Conservation (phyloP, 1,140 invertebrate genomes). For the Globodera rostochiensis region DNA sequence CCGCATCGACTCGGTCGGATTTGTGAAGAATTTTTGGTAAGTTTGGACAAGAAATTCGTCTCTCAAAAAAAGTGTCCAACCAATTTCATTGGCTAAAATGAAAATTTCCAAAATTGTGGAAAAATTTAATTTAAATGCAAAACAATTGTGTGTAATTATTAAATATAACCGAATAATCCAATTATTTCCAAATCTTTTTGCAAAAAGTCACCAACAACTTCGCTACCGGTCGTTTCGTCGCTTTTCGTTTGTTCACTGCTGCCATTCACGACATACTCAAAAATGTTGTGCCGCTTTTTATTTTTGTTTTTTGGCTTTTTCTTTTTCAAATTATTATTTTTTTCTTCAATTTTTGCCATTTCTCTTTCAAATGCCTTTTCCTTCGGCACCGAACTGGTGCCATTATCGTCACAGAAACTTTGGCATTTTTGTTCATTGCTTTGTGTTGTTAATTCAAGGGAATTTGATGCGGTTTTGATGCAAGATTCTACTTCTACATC, state of each 20-base stretch:
- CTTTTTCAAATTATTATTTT: neutral
- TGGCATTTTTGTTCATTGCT: too few relatives aligned
- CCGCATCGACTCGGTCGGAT: neutral
- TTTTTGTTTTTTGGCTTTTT: neutral
- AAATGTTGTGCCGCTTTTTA: neutral
- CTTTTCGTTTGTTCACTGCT: neutral
- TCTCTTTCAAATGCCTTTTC: neutral
- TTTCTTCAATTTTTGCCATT: neutral
- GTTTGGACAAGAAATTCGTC: neutral
- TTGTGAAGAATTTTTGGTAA: neutral
- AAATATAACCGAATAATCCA: neutral
- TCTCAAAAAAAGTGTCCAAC: neutral
- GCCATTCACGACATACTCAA: neutral
- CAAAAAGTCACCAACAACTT: neutral
- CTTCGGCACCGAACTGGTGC: neutral
- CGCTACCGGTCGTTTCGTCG: neutral
- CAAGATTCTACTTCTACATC: neutral
- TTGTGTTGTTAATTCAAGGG: too few relatives aligned
- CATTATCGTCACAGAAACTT: neutral
- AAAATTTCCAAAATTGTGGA: neutral
- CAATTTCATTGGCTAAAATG: neutral
- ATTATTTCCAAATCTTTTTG: neutral
- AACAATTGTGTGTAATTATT: too few relatives aligned
- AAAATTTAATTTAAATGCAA: neutral
- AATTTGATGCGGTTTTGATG: neutral